Conservation (phyloP, 1,140 invertebrate genomes). For the Macrobrachium nipponense region DNA sequence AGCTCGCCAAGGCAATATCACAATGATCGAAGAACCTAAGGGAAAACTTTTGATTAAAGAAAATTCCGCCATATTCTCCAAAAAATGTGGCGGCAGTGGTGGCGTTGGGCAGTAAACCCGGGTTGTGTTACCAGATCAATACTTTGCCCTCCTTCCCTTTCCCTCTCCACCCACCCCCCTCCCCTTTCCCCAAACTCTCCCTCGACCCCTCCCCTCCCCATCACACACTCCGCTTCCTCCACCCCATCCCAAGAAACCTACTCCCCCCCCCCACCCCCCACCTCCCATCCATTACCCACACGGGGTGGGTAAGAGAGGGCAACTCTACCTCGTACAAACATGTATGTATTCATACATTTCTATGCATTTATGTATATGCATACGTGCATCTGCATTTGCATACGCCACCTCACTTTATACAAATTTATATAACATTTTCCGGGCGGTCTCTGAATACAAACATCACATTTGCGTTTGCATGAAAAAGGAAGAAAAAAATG, state of each 20-base stretch:
- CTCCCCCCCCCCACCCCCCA: not conserved
- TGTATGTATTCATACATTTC: too few species aligned
- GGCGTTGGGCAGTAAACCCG: conserved; percentile 37
- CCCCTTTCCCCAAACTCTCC: not conserved
- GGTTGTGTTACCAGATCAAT: conserved; percentile 57
- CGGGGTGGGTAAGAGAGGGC: too few species aligned
- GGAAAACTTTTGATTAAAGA: conserved; percentile 61
- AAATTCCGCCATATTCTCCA: conserved; percentile 53
- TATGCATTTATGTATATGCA: too few species aligned
- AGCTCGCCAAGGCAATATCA: conserved; percentile 51
- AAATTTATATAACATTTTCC: too few species aligned
- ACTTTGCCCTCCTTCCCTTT: not conserved
- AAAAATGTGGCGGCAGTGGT: conserved; percentile 45
- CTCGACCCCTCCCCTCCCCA: not conserved
- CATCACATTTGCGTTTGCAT: too few species aligned
- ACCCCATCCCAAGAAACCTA: not conserved
- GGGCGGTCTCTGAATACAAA: too few species aligned
- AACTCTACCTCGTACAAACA: too few species aligned
- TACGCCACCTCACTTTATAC: too few species aligned
- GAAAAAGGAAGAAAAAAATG: too few species aligned
- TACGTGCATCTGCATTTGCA: too few species aligned
- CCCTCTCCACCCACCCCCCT: not conserved
- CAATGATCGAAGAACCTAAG: conserved; percentile 49
- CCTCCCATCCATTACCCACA: not conserved
- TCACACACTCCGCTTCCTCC: not conserved